Evolutionary conservation across 2,888 invertebrate species (phyloP).

Genomic region (Philereme vetulata): DNA sequence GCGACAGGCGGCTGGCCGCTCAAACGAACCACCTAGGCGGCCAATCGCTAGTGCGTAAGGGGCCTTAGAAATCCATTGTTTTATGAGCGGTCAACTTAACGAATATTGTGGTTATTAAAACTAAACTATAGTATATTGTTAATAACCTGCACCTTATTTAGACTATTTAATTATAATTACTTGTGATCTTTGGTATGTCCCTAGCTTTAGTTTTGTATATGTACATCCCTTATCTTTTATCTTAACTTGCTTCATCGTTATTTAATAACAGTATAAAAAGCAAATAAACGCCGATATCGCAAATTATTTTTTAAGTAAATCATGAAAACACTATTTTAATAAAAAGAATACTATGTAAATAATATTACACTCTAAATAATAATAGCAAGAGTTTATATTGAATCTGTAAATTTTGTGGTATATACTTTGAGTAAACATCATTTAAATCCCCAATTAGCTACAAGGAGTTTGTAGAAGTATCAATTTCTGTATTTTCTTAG

Average conservation of each 20-base stretch:
- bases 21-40: no score
- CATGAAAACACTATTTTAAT: no score
- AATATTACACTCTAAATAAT: no score
- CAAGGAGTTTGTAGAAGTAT: not conserved
- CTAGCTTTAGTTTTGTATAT: constrained; percentile 21
- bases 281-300: not conserved
- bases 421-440: constrained; percentile 12
- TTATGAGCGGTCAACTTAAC: no score
- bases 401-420: constrained; percentile 8
- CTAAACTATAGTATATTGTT: not conserved
- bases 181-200: constrained; percentile 30
- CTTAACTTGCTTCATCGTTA: not conserved
- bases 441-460: constrained; percentile 9
- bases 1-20: no score
- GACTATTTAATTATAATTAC: constrained; percentile 15
- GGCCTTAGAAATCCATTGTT: no score
- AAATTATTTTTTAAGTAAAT: not conserved
- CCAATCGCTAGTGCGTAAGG: no score
- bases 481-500: not conserved
- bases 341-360: no score
- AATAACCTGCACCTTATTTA: constrained; percentile 22
- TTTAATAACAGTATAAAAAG: no score
- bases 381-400: no score
- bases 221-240: constrained; percentile 24
- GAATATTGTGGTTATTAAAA: not conserved